Evolutionary conservation across 2,797 vertebrate genomes (phyloP).

Genomic region (Ispidina lecontei): DNA sequence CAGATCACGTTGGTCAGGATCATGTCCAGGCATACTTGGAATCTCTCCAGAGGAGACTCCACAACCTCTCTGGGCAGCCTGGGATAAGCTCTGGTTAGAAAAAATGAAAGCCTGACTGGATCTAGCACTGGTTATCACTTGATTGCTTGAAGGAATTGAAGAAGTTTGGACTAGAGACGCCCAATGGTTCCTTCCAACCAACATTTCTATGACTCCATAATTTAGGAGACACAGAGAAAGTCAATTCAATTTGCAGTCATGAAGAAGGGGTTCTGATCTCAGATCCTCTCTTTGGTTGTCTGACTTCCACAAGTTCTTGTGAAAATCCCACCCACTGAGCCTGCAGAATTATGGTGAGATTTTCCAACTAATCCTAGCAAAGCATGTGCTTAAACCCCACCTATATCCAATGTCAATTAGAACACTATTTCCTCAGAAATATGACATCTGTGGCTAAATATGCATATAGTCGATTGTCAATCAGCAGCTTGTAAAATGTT

Average conservation of each 20-base stretch:
- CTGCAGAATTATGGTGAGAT: neutral
- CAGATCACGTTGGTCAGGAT: too few species aligned
- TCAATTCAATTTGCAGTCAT: neutral
- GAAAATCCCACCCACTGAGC: neutral
- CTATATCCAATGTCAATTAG: neutral
- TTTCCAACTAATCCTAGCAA: conserved; percentile 1
- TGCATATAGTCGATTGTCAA: neutral
- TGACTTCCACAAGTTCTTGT: neutral
- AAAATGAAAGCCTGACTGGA: neutral
- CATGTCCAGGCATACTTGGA: too few species aligned
- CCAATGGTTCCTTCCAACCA: neutral
- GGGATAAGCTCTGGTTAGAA: too few species aligned
- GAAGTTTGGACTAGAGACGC: neutral
- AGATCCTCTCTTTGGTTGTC: neutral
- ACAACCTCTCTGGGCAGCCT: too few species aligned
- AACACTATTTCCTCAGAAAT: neutral
- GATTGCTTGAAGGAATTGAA: neutral
- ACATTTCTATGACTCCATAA: neutral
- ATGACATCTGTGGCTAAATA: neutral
- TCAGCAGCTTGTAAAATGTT: neutral
- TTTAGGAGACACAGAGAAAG: neutral
- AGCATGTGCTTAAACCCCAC: neutral
- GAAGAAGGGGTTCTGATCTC: neutral
- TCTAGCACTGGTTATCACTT: neutral
- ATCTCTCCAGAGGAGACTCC: too few species aligned